A percentile compares a stretch with the other conserved stretches of the same genome.
phyloP scores from a whole-genome alignment of 1,140 invertebrate genomes.

The Caligus rogercresseyi region DNA sequence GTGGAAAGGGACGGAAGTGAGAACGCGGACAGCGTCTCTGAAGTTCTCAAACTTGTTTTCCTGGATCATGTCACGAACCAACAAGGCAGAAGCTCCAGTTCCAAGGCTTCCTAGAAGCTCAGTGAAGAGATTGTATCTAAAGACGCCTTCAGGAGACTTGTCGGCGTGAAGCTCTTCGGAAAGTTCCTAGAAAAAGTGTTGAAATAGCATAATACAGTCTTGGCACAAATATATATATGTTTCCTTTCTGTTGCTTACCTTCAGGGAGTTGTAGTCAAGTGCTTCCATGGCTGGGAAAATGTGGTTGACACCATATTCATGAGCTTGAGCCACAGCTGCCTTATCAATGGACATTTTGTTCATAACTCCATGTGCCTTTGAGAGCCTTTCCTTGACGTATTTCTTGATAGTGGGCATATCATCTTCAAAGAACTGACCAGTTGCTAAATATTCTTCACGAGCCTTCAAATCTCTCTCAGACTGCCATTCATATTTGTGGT shows the following conservation, averaged over 20 bases:
- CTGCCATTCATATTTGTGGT: constrained; percentile 12
- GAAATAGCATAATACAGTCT: not conserved
- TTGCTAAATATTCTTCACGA: not conserved
- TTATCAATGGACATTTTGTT: not conserved
- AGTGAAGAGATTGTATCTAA: constrained; percentile 5
- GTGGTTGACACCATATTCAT: constrained; percentile 9
- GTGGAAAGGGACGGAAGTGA: constrained; percentile 9
- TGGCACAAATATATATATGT: not conserved
- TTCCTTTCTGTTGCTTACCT: not conserved
- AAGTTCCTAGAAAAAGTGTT: not conserved
- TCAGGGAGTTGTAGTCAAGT: constrained; percentile 6
- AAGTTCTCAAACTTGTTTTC: constrained; percentile 13
- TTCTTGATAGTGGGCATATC: not conserved
- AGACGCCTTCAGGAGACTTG: constrained; percentile 11
- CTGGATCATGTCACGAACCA: constrained; percentile 8
- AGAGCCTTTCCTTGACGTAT: not conserved
- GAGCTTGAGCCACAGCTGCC: not conserved
- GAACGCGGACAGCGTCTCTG: constrained; percentile 1
- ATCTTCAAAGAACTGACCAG: constrained; percentile 5
- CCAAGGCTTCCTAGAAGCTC: constrained; percentile 13
- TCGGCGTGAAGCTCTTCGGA: constrained; percentile 9
- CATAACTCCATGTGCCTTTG: not conserved
- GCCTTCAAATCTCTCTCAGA: constrained; percentile 14
- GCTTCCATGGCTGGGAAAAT: not conserved
- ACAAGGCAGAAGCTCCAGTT: constrained; percentile 14